Conservation (phyloP, 1,140 invertebrate genomes). For the Drosophila tropicalis region DNA sequence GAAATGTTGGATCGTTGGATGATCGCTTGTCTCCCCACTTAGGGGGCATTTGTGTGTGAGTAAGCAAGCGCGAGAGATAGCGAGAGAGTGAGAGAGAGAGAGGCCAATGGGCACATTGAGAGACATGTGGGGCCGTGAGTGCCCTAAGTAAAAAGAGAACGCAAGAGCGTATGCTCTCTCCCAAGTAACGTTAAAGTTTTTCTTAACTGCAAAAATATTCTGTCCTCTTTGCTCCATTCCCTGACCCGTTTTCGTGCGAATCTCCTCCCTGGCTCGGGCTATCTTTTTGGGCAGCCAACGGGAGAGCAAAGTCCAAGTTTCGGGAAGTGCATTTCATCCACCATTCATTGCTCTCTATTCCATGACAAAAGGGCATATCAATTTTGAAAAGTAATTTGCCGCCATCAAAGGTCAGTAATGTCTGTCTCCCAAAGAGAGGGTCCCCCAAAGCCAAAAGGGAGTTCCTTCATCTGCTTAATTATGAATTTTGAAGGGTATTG, state of each 20-base stretch:
- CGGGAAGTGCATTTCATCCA: conserved; percentile 42
- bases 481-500: background rate
- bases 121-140: background rate
- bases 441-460: too few species aligned
- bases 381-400: background rate
- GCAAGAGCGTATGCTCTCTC: background rate
- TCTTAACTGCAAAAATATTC: conserved; percentile 14
- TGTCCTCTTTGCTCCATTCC: conserved; percentile 18
- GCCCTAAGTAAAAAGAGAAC: background rate
- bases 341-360: background rate
- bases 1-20: conserved; percentile 22
- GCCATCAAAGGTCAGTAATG: background rate
- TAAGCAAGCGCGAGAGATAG: conserved; percentile 15
- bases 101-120: background rate
- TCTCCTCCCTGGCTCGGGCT: conserved; percentile 8
- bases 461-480: too few species aligned
- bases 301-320: conserved; percentile 61
- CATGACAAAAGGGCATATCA: background rate
- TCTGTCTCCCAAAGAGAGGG: too few species aligned
- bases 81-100: background rate
- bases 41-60: background rate
- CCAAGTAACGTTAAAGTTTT: conserved; percentile 2
- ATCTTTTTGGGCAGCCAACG: conserved; percentile 63
- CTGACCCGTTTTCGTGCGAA: background rate
- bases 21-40: conserved; percentile 22